These are phyloP conservation scores for Euzetes globulus DNA, from an alignment of 2,888 invertebrate genomes.

Conservation along the genomic window DNA sequence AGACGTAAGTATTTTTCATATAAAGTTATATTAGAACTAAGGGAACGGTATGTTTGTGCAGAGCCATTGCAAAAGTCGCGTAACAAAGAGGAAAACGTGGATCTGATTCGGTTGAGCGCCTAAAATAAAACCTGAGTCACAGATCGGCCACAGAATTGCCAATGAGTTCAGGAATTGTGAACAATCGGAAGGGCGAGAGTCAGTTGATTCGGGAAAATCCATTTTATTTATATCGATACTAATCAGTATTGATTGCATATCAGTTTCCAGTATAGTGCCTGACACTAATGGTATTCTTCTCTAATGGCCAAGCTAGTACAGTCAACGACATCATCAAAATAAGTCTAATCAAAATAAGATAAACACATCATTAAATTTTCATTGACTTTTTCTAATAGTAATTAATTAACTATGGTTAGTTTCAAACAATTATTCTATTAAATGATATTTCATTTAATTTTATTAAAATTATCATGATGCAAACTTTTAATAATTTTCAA, in stretches of 20 bases:
- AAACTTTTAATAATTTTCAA: too few species aligned
- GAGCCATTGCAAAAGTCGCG: background rate
- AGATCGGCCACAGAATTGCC: conserved; percentile 21
- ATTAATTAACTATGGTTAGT: too few species aligned
- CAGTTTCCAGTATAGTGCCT: conserved; percentile 5
- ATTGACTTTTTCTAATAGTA: too few species aligned
- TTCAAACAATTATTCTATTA: too few species aligned
- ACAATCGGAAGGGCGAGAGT: background rate
- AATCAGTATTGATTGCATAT: conserved; percentile 22
- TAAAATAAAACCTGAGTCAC: background rate
- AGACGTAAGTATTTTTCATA: background rate
- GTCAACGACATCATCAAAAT: too few species aligned
- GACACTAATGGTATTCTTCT: background rate
- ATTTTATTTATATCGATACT: conserved; percentile 21
- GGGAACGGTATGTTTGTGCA: background rate
- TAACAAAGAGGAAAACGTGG: background rate
- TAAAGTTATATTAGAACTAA: background rate
- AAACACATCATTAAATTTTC: too few species aligned
- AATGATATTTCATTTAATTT: too few species aligned
- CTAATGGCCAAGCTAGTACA: background rate
- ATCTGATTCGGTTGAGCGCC: background rate
- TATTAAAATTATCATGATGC: too few species aligned
- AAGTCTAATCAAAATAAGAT: too few species aligned
- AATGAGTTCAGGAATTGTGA: conserved; percentile 13
- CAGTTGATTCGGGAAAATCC: background rate